Base-by-base conservation (phyloP, 1,140 invertebrate species). In the Trinorchestia longiramus region DNA sequence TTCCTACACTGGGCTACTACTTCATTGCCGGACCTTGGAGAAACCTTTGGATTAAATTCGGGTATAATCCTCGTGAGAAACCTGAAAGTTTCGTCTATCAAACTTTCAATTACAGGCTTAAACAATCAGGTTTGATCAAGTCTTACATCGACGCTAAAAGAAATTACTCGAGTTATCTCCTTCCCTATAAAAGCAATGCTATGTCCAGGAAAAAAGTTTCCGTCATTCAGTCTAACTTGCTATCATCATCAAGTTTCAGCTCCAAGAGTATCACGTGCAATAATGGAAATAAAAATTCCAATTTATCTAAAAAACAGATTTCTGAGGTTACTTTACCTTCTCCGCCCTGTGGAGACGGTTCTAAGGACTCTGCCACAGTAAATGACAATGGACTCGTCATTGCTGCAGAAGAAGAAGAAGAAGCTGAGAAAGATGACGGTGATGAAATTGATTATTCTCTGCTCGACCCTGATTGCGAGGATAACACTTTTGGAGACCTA, bases 11-110 rank as follows among this genome's bases (percentile, higher is more conserved):
- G 0, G 98, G 99, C 0, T 99, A 99, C 97, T 99, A 99, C 97
- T 99, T 98, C 97, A 97, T 98, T 36, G 98, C 98, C 96, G 99
- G 99, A 0, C 99, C 99, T 0, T 99, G 99, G 99, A 97, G 98
- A 95, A 98, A 98, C 92, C 98, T 98, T 97, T 99, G 99, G 98
- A 98, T 99, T 0, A 98, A 97, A 97, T 98, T 98, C 97, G 99
- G 99, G 0, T 99, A 99, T 97, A 99, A 99, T 97, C 99, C 99
- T 0, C 97, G 98, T 88, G 98, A 98, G 97, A 98, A 99, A 96
- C 98, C 98, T n/a, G 97, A 97, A 0, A 98, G 98, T 45, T 98
- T 98, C 97, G 98, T 98, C 90, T 99, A 99, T 97, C 99, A 99
- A 97, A 98, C 98, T 28, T 97, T 99, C 45, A 99, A 99, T 97